A percentile compares a stretch with the other conserved stretches of the same genome.
These are phyloP conservation scores for Leptosomus discolor DNA, from an alignment of 2,113 vertebrate genomes.

Conservation along the genomic window DNA sequence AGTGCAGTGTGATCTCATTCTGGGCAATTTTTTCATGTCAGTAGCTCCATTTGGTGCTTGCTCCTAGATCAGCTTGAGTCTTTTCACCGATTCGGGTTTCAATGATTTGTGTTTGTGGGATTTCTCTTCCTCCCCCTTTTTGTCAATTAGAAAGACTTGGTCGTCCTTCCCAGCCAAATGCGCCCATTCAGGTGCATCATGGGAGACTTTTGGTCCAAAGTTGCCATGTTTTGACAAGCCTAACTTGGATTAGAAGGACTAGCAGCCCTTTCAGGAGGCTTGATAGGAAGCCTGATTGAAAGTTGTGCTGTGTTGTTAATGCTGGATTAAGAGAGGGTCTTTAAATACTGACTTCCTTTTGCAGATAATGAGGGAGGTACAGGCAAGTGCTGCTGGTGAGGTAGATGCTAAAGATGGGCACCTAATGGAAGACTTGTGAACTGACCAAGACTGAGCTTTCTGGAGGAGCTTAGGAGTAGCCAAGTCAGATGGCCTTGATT, in stretches of 20 bases:
- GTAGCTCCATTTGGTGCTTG: neutral
- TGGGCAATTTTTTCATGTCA: neutral
- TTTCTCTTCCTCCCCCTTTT: neutral
- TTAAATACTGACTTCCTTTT: neutral
- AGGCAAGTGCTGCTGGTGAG: neutral
- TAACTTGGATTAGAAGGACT: neutral
- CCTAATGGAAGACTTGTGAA: neutral
- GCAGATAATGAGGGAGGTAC: neutral
- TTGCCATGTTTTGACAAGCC: neutral
- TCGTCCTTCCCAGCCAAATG: neutral
- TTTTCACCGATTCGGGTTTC: neutral
- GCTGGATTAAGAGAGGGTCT: neutral
- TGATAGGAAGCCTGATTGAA: neutral
- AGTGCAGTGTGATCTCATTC: neutral
- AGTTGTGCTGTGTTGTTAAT: neutral
- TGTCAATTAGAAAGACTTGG: neutral
- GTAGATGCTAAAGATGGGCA: neutral
- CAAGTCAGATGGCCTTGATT: neutral
- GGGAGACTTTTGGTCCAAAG: neutral
- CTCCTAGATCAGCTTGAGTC: neutral
- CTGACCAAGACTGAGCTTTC: neutral
- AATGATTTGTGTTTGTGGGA: neutral
- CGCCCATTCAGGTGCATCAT: neutral
- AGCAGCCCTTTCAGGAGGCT: neutral
- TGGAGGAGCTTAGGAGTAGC: neutral